Conservation (phyloP, 1,140 invertebrate genomes). For the Calliphora vicina region DNA sequence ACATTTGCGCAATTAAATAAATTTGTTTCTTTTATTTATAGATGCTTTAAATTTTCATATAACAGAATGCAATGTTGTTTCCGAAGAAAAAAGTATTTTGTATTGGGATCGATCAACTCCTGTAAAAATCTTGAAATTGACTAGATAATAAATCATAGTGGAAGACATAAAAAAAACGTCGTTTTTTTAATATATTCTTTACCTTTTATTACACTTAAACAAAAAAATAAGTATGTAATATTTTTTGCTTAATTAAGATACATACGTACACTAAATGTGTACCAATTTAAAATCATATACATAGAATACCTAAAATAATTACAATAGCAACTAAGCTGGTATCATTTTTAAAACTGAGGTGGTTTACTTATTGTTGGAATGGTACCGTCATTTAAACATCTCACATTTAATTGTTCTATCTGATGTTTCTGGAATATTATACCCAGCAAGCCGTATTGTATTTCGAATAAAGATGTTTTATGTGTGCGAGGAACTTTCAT, state of each 20-base stretch:
- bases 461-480: constrained; percentile 49
- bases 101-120: constrained; percentile 41
- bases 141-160: not conserved
- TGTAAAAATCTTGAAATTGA: constrained; percentile 37
- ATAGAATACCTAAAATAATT: too few relatives aligned
- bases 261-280: too few relatives aligned
- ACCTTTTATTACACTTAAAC: too few relatives aligned
- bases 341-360: not conserved
- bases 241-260: too few relatives aligned
- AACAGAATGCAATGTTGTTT: not conserved
- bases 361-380: constrained; percentile 54
- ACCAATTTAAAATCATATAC: too few relatives aligned
- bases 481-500: constrained; percentile 58
- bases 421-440: constrained; percentile 61
- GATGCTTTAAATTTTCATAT: constrained; percentile 7
- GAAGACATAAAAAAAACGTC: not conserved
- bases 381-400: constrained; percentile 58
- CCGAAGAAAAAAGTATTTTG: constrained; percentile 29
- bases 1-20: not conserved
- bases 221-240: too few relatives aligned
- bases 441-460: constrained; percentile 57
- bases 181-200: too few relatives aligned
- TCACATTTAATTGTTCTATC: constrained; percentile 58
- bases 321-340: not conserved
- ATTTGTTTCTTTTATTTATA: constrained; percentile 24